Percentiles rank a stretch among this genome's conserved stretches.
Evolutionary conservation across 2,888 invertebrate species (phyloP).

Genomic region (Punctoribates punctum): DNA sequence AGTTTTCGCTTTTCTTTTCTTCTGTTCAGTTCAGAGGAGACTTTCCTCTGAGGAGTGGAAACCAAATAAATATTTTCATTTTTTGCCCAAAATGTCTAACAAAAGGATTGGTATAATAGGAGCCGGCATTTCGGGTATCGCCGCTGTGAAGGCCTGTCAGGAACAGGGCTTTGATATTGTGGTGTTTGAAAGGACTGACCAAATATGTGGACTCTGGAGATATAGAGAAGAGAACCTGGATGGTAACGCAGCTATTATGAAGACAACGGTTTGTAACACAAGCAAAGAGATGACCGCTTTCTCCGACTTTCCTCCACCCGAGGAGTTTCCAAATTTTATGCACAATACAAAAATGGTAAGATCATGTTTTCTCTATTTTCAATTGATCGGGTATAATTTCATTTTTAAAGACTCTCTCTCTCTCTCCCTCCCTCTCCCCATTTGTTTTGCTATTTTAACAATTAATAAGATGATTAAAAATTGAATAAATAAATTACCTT

Average conservation of each 20-base stretch:
- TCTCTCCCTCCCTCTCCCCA: too few relatives aligned
- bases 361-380: too few relatives aligned
- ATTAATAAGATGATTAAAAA: too few relatives aligned
- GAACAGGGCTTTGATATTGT: conserved; percentile 52
- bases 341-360: conserved; percentile 52
- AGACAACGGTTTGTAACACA: conserved; percentile 54
- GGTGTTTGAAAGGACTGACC: conserved; percentile 52
- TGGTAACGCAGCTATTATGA: conserved; percentile 52
- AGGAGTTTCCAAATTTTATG: conserved; percentile 53
- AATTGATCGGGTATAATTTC: too few relatives aligned
- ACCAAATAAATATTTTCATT: too few relatives aligned
- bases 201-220: conserved; percentile 54
- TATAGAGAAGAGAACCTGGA: conserved; percentile 49
- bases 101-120: conserved; percentile 51
- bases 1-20: too few relatives aligned
- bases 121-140: conserved; percentile 54
- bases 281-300: conserved; percentile 54
- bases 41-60: too few relatives aligned
- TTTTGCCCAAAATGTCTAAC: neutral
- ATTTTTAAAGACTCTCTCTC: too few relatives aligned
- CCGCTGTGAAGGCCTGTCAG: conserved; percentile 53
- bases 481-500: too few relatives aligned
- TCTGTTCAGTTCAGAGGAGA: too few relatives aligned
- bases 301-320: conserved; percentile 53
- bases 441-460: too few relatives aligned